A percentile compares a stretch with the other conserved stretches of the same genome.
Conservation (phyloP, 2,888 invertebrate species). For the Hirtodrosophila trivittata region DNA sequence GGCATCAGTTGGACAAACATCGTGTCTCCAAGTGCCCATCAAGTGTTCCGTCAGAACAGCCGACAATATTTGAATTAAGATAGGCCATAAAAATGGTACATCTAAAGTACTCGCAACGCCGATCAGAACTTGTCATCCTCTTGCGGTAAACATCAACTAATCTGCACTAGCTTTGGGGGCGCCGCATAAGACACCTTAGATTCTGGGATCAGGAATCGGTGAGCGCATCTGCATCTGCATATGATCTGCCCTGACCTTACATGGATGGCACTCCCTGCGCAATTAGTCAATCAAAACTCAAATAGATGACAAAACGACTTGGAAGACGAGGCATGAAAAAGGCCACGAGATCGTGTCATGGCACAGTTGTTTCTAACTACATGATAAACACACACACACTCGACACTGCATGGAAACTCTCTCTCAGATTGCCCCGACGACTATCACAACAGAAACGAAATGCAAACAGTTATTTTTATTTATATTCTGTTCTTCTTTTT, state of each 20-base stretch:
- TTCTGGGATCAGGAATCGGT: neutral
- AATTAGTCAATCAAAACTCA: constrained; percentile 80
- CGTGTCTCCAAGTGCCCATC: constrained; percentile 20
- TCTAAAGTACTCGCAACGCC: constrained; percentile 15
- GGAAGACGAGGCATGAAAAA: constrained; percentile 67
- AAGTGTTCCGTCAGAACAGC: constrained; percentile 36
- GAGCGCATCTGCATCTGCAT: no score
- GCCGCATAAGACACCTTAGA: constrained; percentile 27
- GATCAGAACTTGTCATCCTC: constrained; percentile 33
- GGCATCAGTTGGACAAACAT: constrained; percentile 67
- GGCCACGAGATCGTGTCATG: constrained; percentile 74
- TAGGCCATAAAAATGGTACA: constrained; percentile 59
- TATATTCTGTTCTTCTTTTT: constrained; percentile 19
- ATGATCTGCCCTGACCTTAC: constrained; percentile 24
- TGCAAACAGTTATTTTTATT: constrained; percentile 59
- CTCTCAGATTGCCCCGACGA: constrained; percentile 15
- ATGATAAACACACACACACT: constrained; percentile 51
- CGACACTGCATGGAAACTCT: constrained; percentile 7
- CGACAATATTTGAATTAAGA: constrained; percentile 79
- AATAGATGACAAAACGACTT: constrained; percentile 55
- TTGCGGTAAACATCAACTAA: constrained; percentile 52
- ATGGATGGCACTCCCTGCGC: constrained; percentile 67
- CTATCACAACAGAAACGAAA: constrained; percentile 38
- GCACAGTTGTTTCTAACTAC: constrained; percentile 42
- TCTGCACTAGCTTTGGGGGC: constrained; percentile 8